These are phyloP conservation scores for Hozukius guyotensis DNA, from an alignment of 2,797 vertebrate species.

Conservation along the genomic window DNA sequence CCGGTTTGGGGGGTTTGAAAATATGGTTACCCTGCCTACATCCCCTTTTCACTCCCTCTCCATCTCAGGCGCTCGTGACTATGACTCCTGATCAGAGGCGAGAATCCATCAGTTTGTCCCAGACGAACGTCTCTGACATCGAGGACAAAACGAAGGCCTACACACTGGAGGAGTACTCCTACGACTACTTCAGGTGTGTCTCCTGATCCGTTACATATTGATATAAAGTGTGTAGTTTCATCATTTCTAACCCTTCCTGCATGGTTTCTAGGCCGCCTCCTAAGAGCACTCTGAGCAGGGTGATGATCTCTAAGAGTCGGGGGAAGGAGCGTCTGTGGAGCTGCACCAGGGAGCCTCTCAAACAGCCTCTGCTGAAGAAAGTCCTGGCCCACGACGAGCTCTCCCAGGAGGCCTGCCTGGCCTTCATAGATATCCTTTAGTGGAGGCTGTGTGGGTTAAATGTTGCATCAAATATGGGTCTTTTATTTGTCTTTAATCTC, in stretches of 20 bases:
- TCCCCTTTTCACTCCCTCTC: neutral
- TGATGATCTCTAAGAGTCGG: conserved; percentile 93
- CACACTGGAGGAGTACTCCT: conserved; percentile 96
- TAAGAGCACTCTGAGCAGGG: conserved; percentile 92
- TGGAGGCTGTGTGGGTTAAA: neutral
- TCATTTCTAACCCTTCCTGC: neutral
- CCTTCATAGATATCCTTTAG: conserved; percentile 95
- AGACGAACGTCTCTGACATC: conserved; percentile 78
- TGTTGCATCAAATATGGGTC: neutral
- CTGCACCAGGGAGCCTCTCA: conserved; percentile 94
- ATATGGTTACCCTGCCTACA: neutral
- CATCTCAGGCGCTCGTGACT: conserved; percentile 88
- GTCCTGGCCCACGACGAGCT: conserved; percentile 92
- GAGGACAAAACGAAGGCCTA: conserved; percentile 90
- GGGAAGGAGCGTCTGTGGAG: conserved; percentile 95
- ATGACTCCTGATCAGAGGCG: conserved; percentile 96
- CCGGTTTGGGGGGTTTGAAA: no score
- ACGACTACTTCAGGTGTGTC: conserved; percentile 92
- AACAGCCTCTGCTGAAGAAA: conserved; percentile 95
- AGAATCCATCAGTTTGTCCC: conserved; percentile 86
- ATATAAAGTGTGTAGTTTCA: neutral
- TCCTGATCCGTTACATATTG: neutral
- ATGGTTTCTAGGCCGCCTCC: conserved; percentile 84
- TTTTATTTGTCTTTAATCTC: neutral
- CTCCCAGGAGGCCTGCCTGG: conserved; percentile 93